Conservation (phyloP, 2,797 vertebrate genomes). For the Pangasius larnaudii region DNA sequence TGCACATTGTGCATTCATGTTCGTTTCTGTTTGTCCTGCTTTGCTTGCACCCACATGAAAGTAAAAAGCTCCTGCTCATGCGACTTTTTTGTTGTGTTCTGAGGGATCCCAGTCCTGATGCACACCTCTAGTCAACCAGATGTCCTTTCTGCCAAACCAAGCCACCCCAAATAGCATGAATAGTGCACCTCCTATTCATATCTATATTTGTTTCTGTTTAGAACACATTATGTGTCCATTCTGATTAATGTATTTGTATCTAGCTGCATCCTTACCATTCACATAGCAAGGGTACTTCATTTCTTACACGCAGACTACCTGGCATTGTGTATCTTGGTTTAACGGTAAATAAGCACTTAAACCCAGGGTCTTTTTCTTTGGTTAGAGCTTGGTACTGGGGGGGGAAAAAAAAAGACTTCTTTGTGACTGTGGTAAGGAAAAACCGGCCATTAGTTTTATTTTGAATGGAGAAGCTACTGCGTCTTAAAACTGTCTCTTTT, state of each 20-base stretch:
- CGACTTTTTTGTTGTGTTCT: not conserved
- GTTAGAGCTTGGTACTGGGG: not conserved
- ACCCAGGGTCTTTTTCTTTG: not conserved
- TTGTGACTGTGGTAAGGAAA: not conserved
- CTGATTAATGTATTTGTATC: not conserved
- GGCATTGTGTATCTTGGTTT: no score
- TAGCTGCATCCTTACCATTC: not conserved
- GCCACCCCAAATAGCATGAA: not conserved
- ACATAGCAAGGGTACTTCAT: not conserved
- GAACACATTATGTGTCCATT: not conserved
- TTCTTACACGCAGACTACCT: not conserved
- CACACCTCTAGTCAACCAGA: no score
- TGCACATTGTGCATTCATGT: not conserved
- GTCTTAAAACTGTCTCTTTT: not conserved
- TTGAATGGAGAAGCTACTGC: not conserved
- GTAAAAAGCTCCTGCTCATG: not conserved
- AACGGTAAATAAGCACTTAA: not conserved
- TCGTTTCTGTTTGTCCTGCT: not conserved
- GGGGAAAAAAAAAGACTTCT: not conserved
- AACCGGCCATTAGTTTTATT: not conserved
- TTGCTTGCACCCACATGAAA: not conserved
- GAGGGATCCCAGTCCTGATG: no score
- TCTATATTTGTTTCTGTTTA: not conserved
- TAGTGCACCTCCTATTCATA: not conserved
- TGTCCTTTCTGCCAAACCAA: not conserved